A percentile compares a stretch with the other conserved stretches of the same genome.
Conservation (phyloP, 1,140 invertebrate species). For the Aphidius ervi region DNA sequence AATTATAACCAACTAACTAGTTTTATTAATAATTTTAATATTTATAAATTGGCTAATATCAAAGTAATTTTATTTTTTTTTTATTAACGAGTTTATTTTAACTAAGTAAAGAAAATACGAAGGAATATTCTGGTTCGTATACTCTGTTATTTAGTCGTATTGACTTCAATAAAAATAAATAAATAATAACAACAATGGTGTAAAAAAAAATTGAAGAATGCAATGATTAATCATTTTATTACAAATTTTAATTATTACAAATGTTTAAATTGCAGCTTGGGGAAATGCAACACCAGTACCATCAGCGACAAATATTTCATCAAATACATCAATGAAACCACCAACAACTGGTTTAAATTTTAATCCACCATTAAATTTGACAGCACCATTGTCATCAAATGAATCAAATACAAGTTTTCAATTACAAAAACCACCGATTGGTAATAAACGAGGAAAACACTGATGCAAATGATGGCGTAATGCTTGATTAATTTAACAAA, state of each 20-base stretch:
- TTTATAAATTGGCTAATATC: not conserved
- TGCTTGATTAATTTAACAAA: not conserved
- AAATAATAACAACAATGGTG: no score
- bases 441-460: conserved; percentile 69
- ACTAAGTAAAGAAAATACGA: conserved; percentile 5
- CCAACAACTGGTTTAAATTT: conserved; percentile 51
- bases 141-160: conserved; percentile 2
- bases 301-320: conserved; percentile 48
- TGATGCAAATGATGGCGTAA: conserved; percentile 34
- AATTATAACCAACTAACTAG: no score
- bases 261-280: conserved; percentile 43
- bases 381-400: conserved; percentile 40
- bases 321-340: conserved; percentile 54
- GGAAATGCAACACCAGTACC: conserved; percentile 39
- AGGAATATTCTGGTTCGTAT: conserved; percentile 12
- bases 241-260: conserved; percentile 3
- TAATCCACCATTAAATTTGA: conserved; percentile 46
- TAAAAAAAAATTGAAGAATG: not conserved
- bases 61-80: not conserved
- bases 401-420: conserved; percentile 57
- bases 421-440: conserved; percentile 67
- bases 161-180: not conserved
- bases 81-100: no score
- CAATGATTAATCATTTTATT: not conserved
- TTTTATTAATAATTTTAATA: no score